Conservation (phyloP, 2,797 vertebrate genomes). For the Heterohyrax brucei region DNA sequence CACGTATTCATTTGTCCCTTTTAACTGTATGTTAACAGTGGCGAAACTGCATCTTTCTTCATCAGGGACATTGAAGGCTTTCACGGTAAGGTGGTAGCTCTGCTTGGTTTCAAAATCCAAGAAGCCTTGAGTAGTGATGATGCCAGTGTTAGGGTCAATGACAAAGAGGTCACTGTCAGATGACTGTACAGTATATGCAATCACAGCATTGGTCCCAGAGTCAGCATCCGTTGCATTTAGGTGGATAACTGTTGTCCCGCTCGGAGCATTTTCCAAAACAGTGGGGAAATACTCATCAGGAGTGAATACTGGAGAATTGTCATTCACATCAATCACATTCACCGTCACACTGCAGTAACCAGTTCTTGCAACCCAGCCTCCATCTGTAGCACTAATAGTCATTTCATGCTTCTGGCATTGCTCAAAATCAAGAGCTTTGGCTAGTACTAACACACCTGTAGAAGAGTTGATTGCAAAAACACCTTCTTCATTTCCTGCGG, state of each 20-base stretch:
- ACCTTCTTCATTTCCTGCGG: slow-evolving; percentile 94
- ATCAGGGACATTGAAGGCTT: slow-evolving; percentile 98
- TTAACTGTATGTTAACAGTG: slow-evolving; percentile 95
- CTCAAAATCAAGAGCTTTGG: slow-evolving; percentile 95
- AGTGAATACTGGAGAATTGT: slow-evolving; percentile 96
- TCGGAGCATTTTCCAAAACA: slow-evolving; percentile 98
- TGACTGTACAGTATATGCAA: slow-evolving; percentile 97
- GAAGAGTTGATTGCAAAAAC: slow-evolving; percentile 95
- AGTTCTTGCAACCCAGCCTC: slow-evolving; percentile 97
- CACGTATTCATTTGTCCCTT: slow-evolving; percentile 98
- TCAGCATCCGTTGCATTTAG: slow-evolving; percentile 95
- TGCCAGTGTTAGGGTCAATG: slow-evolving; percentile 97
- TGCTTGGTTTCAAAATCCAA: slow-evolving; percentile 99
- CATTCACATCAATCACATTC: slow-evolving; percentile 96
- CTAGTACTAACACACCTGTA: slow-evolving; percentile 95
- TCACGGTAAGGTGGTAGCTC: slow-evolving; percentile 97
- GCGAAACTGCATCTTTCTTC: slow-evolving; percentile 98
- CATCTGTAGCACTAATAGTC: slow-evolving; percentile 95
- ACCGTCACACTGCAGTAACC: slow-evolving; percentile 95
- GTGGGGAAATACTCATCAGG: slow-evolving; percentile 95
- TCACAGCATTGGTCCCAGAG: slow-evolving; percentile 95
- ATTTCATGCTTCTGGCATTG: slow-evolving; percentile 94
- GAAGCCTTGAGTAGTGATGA: slow-evolving; percentile 99
- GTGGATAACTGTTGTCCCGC: slow-evolving; percentile 97
- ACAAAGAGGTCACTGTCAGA: slow-evolving; percentile 99